These are phyloP conservation scores for Cyaniris semiargus DNA, from an alignment of 2,888 invertebrate species.

Conservation along the genomic window DNA sequence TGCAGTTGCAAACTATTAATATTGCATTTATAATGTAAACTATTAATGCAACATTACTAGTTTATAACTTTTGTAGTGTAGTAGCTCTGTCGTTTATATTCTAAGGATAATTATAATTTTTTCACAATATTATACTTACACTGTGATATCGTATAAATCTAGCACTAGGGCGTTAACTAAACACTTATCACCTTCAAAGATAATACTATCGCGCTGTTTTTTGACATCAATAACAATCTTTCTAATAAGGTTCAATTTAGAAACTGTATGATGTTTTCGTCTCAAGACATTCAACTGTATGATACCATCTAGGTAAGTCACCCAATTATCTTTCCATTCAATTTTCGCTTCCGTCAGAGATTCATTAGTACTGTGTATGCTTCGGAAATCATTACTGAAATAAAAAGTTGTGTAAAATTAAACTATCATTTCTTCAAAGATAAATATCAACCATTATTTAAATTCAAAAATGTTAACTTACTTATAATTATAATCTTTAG, in stretches of 20 bases:
- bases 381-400: slow-evolving; percentile 53
- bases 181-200: slow-evolving; percentile 35
- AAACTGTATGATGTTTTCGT: slow-evolving; percentile 79
- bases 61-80: too few species aligned
- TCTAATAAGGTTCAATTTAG: slow-evolving; percentile 78
- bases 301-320: slow-evolving; percentile 89
- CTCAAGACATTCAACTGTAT: slow-evolving; percentile 86
- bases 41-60: too few species aligned
- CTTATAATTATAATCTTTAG: slow-evolving; percentile 6
- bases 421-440: background rate
- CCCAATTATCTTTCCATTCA: slow-evolving; percentile 88
- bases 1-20: too few species aligned
- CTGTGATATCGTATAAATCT: slow-evolving; percentile 44
- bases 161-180: slow-evolving; percentile 44
- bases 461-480: background rate
- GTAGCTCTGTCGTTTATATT: background rate
- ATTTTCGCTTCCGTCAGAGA: slow-evolving; percentile 58
- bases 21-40: too few species aligned
- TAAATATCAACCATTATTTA: too few species aligned
- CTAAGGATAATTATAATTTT: background rate
- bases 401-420: background rate
- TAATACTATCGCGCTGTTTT: slow-evolving; percentile 41
- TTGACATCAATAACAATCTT: slow-evolving; percentile 49
- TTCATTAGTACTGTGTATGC: slow-evolving; percentile 48
- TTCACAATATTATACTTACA: slow-evolving; percentile 41